Evolutionary conservation across 2,797 vertebrate genomes (phyloP).

Genomic region (Bovichtus diacanthus): DNA sequence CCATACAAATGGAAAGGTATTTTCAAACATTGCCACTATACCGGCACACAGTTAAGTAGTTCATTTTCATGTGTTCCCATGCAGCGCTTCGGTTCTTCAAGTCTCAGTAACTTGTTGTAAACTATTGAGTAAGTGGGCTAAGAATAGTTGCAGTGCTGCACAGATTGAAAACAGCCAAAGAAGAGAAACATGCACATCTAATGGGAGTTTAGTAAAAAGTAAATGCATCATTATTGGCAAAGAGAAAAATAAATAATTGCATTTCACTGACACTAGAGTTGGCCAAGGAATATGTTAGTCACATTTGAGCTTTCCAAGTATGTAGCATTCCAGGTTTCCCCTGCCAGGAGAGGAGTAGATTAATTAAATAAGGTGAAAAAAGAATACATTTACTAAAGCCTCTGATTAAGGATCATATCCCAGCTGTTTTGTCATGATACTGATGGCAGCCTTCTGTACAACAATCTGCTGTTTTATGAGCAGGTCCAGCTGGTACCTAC

Average conservation of each 20-base stretch:
- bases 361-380: slow-evolving; percentile 54
- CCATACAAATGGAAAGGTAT: no score
- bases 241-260: slow-evolving; percentile 34
- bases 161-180: slow-evolving; percentile 1
- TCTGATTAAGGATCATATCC: slow-evolving; percentile 54
- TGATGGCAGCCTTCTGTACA: slow-evolving; percentile 26
- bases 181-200: background rate
- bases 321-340: slow-evolving; percentile 40
- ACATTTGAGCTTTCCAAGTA: slow-evolving; percentile 32
- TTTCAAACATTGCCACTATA: no score
- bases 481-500: slow-evolving; percentile 12
- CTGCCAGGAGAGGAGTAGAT: slow-evolving; percentile 47
- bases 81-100: no score
- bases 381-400: slow-evolving; percentile 39
- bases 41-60: no score
- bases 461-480: slow-evolving; percentile 33
- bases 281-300: slow-evolving; percentile 26
- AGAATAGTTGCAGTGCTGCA: slow-evolving; percentile 20
- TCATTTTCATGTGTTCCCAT: no score
- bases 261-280: slow-evolving; percentile 31
- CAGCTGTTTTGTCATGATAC: slow-evolving; percentile 53
- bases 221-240: slow-evolving; percentile 21
- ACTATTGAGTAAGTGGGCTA: no score
- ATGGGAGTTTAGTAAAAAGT: slow-evolving; percentile 1
- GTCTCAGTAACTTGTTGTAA: no score